These are phyloP conservation scores for Syrista parreyssii DNA, from an alignment of 2,888 invertebrate genomes.

Conservation along the genomic window DNA sequence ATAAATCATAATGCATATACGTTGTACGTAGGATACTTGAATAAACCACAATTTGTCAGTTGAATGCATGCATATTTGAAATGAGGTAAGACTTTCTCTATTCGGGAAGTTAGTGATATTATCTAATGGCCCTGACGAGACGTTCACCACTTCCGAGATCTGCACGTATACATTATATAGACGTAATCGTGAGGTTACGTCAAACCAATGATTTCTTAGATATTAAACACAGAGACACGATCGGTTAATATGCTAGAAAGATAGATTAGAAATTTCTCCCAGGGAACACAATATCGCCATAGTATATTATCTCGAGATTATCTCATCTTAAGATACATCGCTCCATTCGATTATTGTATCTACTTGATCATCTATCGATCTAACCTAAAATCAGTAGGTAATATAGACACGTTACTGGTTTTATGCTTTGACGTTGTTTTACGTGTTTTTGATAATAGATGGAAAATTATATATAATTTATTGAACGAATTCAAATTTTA, in stretches of 20 bases:
- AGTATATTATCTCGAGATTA: background rate
- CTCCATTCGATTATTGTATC: background rate
- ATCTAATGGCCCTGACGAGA: slow-evolving; percentile 46
- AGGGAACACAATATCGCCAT: background rate
- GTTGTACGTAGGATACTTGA: background rate
- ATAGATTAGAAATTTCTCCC: background rate
- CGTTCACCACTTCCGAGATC: background rate
- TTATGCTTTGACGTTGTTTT: background rate
- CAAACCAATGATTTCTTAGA: background rate
- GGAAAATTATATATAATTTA: background rate
- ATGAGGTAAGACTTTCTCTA: slow-evolving; percentile 55
- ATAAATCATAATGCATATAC: background rate
- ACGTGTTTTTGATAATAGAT: background rate
- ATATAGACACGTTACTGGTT: background rate
- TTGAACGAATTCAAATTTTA: background rate
- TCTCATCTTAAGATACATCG: background rate
- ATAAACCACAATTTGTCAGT: background rate
- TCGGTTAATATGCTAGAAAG: background rate
- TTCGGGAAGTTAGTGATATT: slow-evolving; percentile 57
- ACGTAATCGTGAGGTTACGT: slow-evolving; percentile 37
- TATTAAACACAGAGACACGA: background rate
- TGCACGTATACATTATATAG: slow-evolving; percentile 13
- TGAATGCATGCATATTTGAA: background rate
- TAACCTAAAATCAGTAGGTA: background rate
- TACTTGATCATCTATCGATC: background rate